These are phyloP conservation scores for Ellobius talpinus DNA, from an alignment of 2,113 vertebrate genomes.

Conservation along the genomic window DNA sequence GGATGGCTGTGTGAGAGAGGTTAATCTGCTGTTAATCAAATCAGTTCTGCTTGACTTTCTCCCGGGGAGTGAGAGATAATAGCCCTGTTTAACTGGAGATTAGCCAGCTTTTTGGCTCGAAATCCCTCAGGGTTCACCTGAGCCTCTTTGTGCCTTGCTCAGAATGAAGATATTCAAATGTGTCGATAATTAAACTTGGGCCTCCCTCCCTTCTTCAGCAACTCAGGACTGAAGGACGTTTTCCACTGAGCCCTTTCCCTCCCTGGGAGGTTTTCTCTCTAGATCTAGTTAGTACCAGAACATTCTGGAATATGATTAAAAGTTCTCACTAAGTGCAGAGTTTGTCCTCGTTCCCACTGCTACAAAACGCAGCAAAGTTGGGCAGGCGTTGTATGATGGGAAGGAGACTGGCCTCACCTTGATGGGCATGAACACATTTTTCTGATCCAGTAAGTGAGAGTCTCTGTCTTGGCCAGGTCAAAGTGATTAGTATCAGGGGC, in stretches of 20 bases:
- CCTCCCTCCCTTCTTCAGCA: conserved; percentile 47
- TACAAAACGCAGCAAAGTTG: not conserved
- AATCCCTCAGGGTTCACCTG: conserved; percentile 87
- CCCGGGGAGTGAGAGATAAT: conserved; percentile 90
- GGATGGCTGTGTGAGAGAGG: conserved; percentile 91
- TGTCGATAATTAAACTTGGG: conserved; percentile 82
- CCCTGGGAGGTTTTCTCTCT: not conserved
- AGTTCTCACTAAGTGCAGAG: not conserved
- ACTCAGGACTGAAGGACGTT: not conserved
- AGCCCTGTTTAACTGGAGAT: conserved; percentile 92
- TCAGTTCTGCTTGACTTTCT: conserved; percentile 93
- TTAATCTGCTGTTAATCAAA: conserved; percentile 94
- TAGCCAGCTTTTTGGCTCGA: conserved; percentile 89
- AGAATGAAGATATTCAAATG: conserved; percentile 88
- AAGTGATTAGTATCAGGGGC: not conserved
- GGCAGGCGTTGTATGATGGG: fast-evolving
- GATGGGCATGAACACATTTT: not conserved
- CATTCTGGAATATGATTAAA: conserved; percentile 20
- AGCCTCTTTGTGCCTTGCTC: conserved; percentile 81
- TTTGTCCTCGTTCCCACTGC: not conserved
- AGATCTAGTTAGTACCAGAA: not conserved
- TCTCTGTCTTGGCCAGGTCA: not conserved
- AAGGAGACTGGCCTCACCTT: not conserved
- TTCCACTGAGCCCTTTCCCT: conserved; percentile 1
- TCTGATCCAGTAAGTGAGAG: not conserved